phyloP scores from a whole-genome alignment of 2,113 vertebrate species.

The Hydrochoerus hydrochaeris region DNA sequence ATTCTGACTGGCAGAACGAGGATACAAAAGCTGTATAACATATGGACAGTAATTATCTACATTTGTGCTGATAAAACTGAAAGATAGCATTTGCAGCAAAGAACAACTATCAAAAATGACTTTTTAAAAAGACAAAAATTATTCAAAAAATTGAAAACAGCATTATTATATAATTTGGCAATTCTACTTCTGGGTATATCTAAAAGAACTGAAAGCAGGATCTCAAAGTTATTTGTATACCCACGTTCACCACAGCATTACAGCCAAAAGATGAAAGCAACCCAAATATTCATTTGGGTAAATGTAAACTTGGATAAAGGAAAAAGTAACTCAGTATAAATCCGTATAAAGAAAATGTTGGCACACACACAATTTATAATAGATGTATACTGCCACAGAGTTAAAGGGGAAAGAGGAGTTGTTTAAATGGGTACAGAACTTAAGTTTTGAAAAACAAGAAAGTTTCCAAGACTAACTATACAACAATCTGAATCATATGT shows the following conservation, averaged over 20 bases:
- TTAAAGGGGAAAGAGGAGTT: neutral
- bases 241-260: neutral
- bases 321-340: neutral
- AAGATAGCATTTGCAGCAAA: conserved; percentile 11
- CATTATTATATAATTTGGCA: neutral
- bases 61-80: neutral
- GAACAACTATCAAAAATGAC: neutral
- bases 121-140: neutral
- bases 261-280: neutral
- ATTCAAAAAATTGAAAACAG: neutral
- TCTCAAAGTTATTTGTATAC: neutral
- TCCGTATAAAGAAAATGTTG: neutral
- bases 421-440: neutral
- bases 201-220: neutral
- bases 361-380: neutral
- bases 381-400: neutral
- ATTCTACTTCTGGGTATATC: neutral
- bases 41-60: neutral
- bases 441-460: neutral
- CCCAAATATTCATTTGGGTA: neutral
- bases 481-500: neutral
- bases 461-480: neutral
- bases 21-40: neutral
- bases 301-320: neutral
- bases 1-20: neutral